phyloP scores from a whole-genome alignment of 53 echinoderm and acorn worm species.

The Stichopus horrens region DNA sequence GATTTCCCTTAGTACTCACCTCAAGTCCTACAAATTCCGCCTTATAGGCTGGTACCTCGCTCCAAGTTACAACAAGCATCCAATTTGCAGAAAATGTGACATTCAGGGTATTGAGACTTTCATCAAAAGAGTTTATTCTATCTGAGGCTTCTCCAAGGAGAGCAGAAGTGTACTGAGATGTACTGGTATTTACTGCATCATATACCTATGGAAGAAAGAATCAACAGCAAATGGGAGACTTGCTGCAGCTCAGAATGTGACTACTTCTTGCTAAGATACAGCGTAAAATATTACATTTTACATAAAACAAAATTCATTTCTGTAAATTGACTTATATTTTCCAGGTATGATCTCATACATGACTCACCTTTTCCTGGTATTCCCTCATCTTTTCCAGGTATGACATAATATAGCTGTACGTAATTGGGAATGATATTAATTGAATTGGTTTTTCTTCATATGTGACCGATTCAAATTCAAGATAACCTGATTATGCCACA shows the following conservation, averaged over 20 bases:
- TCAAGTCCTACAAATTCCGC: conserved; percentile 9
- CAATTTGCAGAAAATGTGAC: conserved; percentile 78
- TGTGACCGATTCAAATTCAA: too few species aligned
- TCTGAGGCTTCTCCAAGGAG: conserved; percentile 65
- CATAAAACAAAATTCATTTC: too few species aligned
- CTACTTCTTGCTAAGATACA: too few species aligned
- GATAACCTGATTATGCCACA: neutral
- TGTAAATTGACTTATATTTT: too few species aligned
- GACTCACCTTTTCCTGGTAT: too few species aligned
- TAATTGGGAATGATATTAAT: too few species aligned
- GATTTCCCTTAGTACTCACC: neutral
- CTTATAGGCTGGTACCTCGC: conserved; percentile 62
- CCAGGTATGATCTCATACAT: too few species aligned
- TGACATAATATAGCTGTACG: too few species aligned
- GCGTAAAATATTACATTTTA: too few species aligned
- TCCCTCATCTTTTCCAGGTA: too few species aligned
- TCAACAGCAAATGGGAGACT: neutral
- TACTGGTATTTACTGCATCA: conserved; percentile 45
- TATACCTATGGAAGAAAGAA: conserved; percentile 52
- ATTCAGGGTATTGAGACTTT: conserved; percentile 57
- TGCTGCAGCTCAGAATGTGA: neutral
- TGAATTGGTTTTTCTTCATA: too few species aligned
- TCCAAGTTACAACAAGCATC: conserved; percentile 91
- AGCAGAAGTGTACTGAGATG: conserved; percentile 46
- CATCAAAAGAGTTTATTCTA: conserved; percentile 58